Evolutionary conservation across 2,888 invertebrate genomes (phyloP).

Genomic region (Ichneumon xanthorius): DNA sequence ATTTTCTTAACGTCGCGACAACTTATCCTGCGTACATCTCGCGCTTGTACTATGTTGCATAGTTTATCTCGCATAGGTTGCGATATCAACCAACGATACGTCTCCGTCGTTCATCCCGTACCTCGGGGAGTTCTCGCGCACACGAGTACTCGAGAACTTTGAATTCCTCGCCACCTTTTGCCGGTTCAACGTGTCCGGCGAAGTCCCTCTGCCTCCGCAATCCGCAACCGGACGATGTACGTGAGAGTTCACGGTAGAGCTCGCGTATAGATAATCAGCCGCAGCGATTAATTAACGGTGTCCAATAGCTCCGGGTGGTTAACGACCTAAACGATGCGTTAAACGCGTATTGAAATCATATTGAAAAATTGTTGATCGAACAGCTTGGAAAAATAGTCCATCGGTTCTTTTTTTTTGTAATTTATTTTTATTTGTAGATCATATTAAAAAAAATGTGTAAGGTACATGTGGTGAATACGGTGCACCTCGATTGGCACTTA

Average conservation of each 20-base stretch:
- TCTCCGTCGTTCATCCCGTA: constrained; percentile 3
- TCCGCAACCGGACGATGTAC: constrained; percentile 14
- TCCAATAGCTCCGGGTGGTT: constrained; percentile 28
- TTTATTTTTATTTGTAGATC: neutral
- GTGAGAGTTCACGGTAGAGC: neutral
- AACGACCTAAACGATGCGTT: constrained; percentile 39
- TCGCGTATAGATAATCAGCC: constrained; percentile 57
- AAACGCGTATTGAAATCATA: neutral
- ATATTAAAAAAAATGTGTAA: too few relatives aligned
- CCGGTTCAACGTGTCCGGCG: neutral
- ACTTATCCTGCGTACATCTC: neutral
- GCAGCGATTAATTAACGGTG: constrained; percentile 50
- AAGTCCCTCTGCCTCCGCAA: constrained; percentile 12
- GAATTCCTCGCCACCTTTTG: constrained; percentile 19
- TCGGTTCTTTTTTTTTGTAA: neutral
- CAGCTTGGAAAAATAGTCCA: neutral
- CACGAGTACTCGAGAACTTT: constrained; percentile 7
- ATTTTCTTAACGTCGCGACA: neutral
- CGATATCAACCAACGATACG: neutral
- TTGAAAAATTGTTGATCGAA: constrained; percentile 2
- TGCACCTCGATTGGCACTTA: too few relatives aligned
- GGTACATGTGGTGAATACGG: too few relatives aligned
- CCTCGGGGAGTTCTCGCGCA: neutral
- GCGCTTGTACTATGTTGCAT: neutral
- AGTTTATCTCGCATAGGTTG: neutral